Evolutionary conservation across 92 coral and sea anemone species (phyloP).

Genomic region (Actinernus sp.): DNA sequence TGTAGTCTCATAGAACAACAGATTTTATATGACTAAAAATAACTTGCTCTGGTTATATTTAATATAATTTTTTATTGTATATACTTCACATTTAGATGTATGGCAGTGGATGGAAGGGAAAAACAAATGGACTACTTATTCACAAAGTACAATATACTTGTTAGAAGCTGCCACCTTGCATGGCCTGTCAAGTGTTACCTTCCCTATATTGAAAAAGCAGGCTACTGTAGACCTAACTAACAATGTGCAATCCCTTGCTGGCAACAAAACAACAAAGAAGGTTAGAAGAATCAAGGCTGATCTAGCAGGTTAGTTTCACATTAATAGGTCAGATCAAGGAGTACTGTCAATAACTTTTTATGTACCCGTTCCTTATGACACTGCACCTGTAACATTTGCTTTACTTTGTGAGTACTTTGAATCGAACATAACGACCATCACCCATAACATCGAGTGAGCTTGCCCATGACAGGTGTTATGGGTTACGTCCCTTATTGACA

Average conservation of each 20-base stretch:
- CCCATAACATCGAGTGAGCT: no score
- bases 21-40: no score
- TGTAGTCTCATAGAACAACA: no score
- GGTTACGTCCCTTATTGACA: no score
- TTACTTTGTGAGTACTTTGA: background rate
- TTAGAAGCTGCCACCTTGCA: conserved; percentile 81
- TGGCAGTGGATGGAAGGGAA: conserved; percentile 78
- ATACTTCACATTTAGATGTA: no score
- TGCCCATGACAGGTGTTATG: background rate
- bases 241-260: conserved; percentile 63
- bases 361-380: no score
- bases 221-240: conserved; percentile 68
- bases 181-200: conserved; percentile 52
- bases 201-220: conserved; percentile 61
- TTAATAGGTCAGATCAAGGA: no score
- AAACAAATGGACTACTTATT: conserved; percentile 77
- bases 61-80: no score
- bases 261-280: conserved; percentile 53
- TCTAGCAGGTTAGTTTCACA: conserved; percentile 61
- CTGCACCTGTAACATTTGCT: no score
- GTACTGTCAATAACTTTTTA: no score
- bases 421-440: no score
- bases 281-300: conserved; percentile 64
- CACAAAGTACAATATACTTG: conserved; percentile 55
- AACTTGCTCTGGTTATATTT: no score